These are phyloP conservation scores for Cydia pomonella DNA, from an alignment of 1,140 invertebrate species.

Conservation along the genomic window DNA sequence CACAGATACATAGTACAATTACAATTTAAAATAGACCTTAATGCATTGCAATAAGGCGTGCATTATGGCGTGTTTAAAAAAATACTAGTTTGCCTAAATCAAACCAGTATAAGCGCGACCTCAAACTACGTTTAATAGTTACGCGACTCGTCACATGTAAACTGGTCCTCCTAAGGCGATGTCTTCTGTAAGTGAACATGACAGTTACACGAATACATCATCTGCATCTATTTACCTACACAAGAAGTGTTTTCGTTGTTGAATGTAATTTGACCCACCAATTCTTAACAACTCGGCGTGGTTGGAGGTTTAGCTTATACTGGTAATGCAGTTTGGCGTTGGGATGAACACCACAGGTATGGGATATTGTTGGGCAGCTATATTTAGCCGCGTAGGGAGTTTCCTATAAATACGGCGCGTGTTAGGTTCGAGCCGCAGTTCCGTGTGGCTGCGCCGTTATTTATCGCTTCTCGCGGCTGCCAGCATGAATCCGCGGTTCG, in stretches of 20 bases:
- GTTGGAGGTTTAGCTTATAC: background rate
- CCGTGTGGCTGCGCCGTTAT: background rate
- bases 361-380: constrained; percentile 27
- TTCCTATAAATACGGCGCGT: constrained; percentile 35
- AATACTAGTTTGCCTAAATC: constrained; percentile 32
- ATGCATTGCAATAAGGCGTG: no score
- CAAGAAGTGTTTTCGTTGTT: background rate
- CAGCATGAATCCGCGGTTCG: constrained; percentile 59
- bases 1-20: no score
- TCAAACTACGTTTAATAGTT: background rate
- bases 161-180: background rate
- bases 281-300: background rate
- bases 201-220: background rate
- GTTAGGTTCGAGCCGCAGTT: background rate
- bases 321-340: background rate
- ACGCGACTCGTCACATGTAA: background rate
- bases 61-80: no score
- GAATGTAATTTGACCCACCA: background rate
- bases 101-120: background rate
- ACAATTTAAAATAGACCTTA: no score
- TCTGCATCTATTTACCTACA: background rate
- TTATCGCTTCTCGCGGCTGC: background rate
- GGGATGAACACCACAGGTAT: constrained; percentile 12
- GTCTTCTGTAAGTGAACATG: background rate
- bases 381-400: constrained; percentile 30